These are phyloP conservation scores for Astyanax mexicanus DNA, from an alignment of 2,797 vertebrate species.

Conservation along the genomic window DNA sequence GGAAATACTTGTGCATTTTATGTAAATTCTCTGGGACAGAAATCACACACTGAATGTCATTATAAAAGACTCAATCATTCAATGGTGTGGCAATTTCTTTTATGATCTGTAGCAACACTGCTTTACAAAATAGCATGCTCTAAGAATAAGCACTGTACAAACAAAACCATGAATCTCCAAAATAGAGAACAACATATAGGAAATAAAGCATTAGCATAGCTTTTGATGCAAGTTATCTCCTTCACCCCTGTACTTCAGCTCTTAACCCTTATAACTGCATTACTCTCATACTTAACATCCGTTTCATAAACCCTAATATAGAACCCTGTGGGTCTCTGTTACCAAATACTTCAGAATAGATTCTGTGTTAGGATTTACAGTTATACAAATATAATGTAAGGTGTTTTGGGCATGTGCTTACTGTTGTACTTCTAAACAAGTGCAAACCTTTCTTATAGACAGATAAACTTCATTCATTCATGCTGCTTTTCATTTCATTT, in stretches of 20 bases:
- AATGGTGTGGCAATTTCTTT: neutral
- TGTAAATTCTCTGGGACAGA: neutral
- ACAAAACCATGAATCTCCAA: neutral
- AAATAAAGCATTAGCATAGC: neutral
- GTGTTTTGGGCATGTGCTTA: too few species aligned
- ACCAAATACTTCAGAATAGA: too few species aligned
- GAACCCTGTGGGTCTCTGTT: too few species aligned
- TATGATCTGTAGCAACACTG: conserved; percentile 14
- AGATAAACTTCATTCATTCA: neutral
- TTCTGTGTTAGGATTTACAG: too few species aligned
- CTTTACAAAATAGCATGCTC: neutral
- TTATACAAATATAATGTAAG: too few species aligned
- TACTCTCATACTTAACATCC: too few species aligned
- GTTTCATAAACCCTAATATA: too few species aligned
- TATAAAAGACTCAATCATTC: neutral
- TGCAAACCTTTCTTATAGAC: neutral
- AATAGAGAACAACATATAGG: too few species aligned
- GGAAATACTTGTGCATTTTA: neutral
- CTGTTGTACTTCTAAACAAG: neutral
- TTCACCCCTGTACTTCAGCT: too few species aligned
- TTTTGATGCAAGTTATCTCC: too few species aligned
- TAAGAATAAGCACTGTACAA: neutral
- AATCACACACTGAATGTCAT: neutral
- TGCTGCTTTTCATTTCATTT: neutral
- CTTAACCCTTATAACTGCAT: too few species aligned